Conservation (phyloP, 2,113 vertebrate species). For the Toxotes jaculatrix region DNA sequence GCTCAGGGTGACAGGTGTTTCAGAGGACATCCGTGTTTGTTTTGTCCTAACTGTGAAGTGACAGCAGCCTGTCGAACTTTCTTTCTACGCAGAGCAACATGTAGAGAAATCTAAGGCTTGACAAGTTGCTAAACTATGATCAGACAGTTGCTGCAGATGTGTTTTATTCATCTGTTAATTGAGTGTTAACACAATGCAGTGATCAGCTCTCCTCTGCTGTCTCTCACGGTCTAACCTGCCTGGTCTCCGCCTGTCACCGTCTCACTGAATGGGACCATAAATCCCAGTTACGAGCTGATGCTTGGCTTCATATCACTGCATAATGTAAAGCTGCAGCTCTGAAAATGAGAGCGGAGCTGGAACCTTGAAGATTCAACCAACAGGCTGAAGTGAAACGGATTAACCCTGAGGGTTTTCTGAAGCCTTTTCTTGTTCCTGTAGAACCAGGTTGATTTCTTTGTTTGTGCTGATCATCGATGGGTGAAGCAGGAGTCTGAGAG, state of each 20-base stretch:
- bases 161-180: conserved; percentile 25
- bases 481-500: neutral
- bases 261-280: conserved; percentile 5
- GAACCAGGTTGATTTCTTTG: neutral
- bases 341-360: neutral
- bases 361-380: neutral
- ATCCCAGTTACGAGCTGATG: conserved; percentile 24
- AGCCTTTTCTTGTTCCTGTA: neutral
- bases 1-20: conserved; percentile 1
- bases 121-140: neutral
- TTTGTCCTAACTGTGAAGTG: neutral
- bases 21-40: neutral
- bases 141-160: neutral
- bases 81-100: neutral
- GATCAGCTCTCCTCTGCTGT: conserved; percentile 7
- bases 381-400: neutral
- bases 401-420: neutral
- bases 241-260: conserved; percentile 3
- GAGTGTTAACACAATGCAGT: neutral
- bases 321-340: neutral
- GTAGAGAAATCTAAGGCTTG: neutral
- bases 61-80: neutral
- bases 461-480: conserved; percentile 21
- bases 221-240: neutral
- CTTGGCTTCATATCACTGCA: neutral